Percentiles rank a stretch among this genome's conserved stretches.
These are phyloP conservation scores for Bathynomus jamesi DNA, from an alignment of 1,140 invertebrate species.

Conservation along the genomic window DNA sequence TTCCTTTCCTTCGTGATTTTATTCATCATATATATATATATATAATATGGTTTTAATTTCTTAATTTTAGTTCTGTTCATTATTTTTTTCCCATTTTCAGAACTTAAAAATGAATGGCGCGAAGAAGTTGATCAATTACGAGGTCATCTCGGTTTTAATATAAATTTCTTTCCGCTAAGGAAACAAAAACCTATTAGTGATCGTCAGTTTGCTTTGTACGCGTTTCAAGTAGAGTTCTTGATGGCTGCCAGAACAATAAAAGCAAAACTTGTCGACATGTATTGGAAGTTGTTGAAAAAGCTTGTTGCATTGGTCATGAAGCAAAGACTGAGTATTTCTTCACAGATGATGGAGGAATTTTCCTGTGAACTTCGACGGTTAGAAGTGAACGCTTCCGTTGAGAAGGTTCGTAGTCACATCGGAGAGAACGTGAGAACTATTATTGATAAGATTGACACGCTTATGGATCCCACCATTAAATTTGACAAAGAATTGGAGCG, in stretches of 20 bases:
- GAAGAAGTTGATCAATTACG: background rate
- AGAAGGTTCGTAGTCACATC: background rate
- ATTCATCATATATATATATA: too few relatives aligned
- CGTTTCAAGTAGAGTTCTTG: background rate
- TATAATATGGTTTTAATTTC: too few relatives aligned
- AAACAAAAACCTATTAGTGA: background rate
- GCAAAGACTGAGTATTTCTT: background rate
- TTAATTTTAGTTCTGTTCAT: too few relatives aligned
- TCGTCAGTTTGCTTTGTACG: background rate
- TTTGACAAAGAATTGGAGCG: slow-evolving; percentile 24
- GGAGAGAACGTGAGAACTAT: too few relatives aligned
- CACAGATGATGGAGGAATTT: background rate
- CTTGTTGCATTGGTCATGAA: background rate
- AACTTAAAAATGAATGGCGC: background rate
- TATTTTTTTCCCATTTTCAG: too few relatives aligned
- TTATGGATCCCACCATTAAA: background rate
- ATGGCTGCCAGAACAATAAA: background rate
- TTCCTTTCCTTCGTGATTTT: too few relatives aligned
- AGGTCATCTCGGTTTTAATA: background rate
- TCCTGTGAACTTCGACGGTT: background rate
- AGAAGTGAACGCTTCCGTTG: background rate
- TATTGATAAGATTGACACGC: slow-evolving; percentile 8
- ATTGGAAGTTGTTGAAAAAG: background rate
- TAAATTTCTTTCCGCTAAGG: background rate
- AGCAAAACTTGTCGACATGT: background rate